Evolutionary conservation across 2,888 invertebrate genomes (phyloP).

Genomic region (Deilephila porcellus): DNA sequence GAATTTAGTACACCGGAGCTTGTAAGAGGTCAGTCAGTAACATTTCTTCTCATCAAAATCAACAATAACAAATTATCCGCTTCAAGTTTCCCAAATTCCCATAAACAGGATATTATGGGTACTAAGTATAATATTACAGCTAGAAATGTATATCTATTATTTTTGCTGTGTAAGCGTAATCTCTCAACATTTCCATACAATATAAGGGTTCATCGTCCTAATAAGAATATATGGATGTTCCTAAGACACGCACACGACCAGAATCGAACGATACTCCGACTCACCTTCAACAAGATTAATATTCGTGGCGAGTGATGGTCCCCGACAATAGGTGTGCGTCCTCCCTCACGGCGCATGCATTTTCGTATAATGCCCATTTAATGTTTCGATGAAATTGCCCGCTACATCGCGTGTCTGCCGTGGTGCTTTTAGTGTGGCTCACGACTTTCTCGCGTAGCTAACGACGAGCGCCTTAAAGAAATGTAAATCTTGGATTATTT

Average conservation of each 20-base stretch:
- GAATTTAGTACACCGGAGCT: too few species aligned
- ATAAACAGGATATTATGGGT: too few species aligned
- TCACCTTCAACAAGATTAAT: conserved; percentile 79
- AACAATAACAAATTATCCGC: not conserved
- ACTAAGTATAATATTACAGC: not conserved
- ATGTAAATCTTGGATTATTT: conserved; percentile 38
- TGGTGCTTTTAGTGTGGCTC: conserved; percentile 64
- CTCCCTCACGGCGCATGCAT: conserved; percentile 78
- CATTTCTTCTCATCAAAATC: not conserved
- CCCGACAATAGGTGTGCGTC: conserved; percentile 72
- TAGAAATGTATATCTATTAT: conserved; percentile 31
- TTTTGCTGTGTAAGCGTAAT: conserved; percentile 46
- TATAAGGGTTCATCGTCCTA: conserved; percentile 71
- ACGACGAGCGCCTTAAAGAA: conserved; percentile 39
- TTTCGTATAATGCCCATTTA: conserved; percentile 83
- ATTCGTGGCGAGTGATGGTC: conserved; percentile 76
- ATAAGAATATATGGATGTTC: conserved; percentile 58
- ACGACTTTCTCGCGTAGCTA: conserved; percentile 67
- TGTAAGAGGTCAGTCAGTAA: too few species aligned
- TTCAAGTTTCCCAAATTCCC: not conserved
- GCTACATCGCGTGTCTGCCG: conserved; percentile 64
- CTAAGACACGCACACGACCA: conserved; percentile 58
- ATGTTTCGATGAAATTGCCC: conserved; percentile 80
- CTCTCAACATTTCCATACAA: conserved; percentile 50
- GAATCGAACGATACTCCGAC: conserved; percentile 57